Percentiles rank a stretch among this genome's conserved stretches.
Conservation (phyloP, 1,140 invertebrate species). For the Nautilus pompilius region DNA sequence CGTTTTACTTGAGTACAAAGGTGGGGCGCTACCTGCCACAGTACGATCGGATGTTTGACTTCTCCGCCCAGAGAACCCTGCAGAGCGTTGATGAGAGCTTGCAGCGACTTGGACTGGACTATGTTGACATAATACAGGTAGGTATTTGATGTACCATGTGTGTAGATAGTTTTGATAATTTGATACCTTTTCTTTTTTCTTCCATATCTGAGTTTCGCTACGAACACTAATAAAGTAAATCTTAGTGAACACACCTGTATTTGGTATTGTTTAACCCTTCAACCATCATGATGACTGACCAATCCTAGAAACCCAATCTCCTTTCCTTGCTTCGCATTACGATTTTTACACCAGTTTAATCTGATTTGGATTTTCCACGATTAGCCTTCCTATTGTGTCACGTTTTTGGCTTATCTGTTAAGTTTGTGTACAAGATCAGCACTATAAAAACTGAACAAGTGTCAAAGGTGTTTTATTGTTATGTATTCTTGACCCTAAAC, state of each 20-base stretch:
- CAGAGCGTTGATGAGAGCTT: conserved; percentile 78
- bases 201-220: not conserved
- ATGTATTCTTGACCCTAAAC: too few species aligned
- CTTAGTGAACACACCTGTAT: not conserved
- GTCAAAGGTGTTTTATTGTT: too few species aligned
- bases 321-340: too few species aligned
- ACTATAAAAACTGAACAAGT: too few species aligned
- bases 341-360: too few species aligned
- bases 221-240: not conserved
- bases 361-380: too few species aligned
- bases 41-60: conserved; percentile 80
- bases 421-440: too few species aligned
- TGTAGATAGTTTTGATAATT: not conserved
- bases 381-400: too few species aligned
- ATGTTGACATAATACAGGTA: conserved; percentile 88
- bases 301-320: too few species aligned
- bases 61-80: conserved; percentile 71
- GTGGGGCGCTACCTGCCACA: conserved; percentile 77
- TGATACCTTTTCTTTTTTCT: not conserved
- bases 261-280: not conserved
- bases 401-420: too few species aligned
- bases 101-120: conserved; percentile 70
- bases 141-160: conserved; percentile 34
- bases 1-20: conserved; percentile 92
- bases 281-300: not conserved